Conservation (phyloP, 2,113 vertebrate genomes). For the Xyliphius kryptos region DNA sequence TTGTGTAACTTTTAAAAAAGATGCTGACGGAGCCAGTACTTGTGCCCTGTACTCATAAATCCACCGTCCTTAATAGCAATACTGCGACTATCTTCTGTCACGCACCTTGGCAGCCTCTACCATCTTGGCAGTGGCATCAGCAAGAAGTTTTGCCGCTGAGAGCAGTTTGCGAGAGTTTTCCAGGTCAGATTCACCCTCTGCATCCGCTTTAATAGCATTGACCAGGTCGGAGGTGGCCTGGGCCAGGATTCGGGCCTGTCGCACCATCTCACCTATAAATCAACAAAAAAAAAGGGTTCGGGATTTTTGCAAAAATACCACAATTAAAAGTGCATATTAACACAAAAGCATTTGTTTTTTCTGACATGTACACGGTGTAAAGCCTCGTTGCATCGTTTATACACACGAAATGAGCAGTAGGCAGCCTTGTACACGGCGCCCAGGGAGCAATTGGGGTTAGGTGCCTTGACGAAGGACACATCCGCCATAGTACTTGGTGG, state of each 20-base stretch:
- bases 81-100: background rate
- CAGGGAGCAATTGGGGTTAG: no score
- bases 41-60: constrained; percentile 1
- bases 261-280: constrained; percentile 87
- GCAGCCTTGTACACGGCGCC: no score
- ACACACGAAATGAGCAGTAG: no score
- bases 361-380: no score
- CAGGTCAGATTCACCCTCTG: constrained; percentile 87
- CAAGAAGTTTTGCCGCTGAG: constrained; percentile 89
- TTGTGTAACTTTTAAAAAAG: background rate
- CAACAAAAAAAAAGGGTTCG: background rate
- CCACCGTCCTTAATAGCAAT: background rate
- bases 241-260: constrained; percentile 91
- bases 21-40: background rate
- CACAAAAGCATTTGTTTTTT: background rate
- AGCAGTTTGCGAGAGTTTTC: constrained; percentile 95
- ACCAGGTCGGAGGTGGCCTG: constrained; percentile 94
- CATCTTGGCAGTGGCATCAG: constrained; percentile 95
- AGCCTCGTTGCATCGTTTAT: no score
- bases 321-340: background rate
- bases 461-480: no score
- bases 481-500: no score
- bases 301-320: background rate
- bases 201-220: constrained; percentile 94
- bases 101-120: constrained; percentile 94